Base-by-base conservation (phyloP, 2,113 vertebrate genomes). In the Myrmecobius fasciatus region DNA sequence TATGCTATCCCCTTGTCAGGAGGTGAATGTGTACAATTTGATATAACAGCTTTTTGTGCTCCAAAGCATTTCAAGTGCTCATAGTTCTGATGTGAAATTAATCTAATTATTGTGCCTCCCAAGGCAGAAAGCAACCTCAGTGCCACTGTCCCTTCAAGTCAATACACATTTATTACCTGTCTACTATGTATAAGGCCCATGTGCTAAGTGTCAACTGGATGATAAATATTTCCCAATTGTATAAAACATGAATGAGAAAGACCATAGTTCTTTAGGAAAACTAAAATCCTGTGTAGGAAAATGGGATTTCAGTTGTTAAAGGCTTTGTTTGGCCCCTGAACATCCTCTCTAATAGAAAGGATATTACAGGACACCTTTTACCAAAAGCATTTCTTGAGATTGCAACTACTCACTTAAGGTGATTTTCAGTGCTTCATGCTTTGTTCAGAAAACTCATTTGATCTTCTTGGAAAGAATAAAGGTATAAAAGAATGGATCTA, bases 21-120 rank as follows among this genome's bases (percentile, higher is more conserved):
- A 97, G 89, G 52, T 53, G 83, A 90, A 89, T 52, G 31, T 67
- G 67, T 25, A 49, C 49, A 20, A 51, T 88, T 96, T 91, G 91
- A 90, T 67, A 10, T 60, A 89, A 48, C 3, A 53, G 20, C 1
- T 52, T 46, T 56, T 47, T 51, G 88, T 3, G 10, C 25, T 89
- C 52, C 24, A 95, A 46, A 95, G 92, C 53, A 49, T 47, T 31
- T 36, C 51, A 67, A 94, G 10, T 53, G 49, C 22, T 36, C 83
- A 25, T 93, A 26, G 28, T 92, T 3, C 48, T 93, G 89, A 56
- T 53, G 52, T 92, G 6, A 83, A 83, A 83, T 83, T 43, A 83
- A 83, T 83, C 67, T 83, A 83, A 83, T 83, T 83, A 83, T 83
- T 43, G 20, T 83, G 17, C n/a, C 67, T 89, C 46, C 89, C 83